phyloP scores from a whole-genome alignment of 35 echinoderm and acorn worm genomes.

The Patiria miniata region DNA sequence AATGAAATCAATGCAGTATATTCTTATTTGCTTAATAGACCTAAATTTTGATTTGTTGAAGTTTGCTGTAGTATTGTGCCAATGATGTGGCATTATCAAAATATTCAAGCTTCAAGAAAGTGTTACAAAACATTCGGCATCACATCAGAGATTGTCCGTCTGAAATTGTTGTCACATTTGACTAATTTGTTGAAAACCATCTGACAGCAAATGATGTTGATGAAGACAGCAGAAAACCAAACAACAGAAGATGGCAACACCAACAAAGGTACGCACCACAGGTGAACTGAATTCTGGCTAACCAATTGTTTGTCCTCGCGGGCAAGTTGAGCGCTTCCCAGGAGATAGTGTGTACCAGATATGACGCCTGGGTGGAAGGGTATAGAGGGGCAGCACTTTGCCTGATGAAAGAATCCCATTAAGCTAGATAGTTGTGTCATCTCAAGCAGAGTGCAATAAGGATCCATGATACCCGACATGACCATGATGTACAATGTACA shows the following conservation, averaged over 20 bases:
- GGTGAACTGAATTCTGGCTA: background rate
- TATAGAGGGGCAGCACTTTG: background rate
- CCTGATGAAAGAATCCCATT: no score
- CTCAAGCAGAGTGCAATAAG: constrained; percentile 1
- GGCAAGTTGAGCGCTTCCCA: background rate
- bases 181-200: background rate
- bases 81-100: constrained; percentile 32
- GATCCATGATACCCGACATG: background rate
- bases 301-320: background rate
- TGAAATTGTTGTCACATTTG: background rate
- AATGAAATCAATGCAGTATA: no score
- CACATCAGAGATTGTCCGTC: constrained; percentile 21
- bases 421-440: constrained; percentile 16
- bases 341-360: background rate
- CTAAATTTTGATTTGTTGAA: no score
- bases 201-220: background rate
- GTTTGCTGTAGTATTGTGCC: no score
- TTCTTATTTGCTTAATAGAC: no score
- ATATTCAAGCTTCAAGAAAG: constrained; percentile 23
- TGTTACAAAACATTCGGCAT: constrained; percentile 16
- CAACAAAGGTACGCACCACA: background rate
- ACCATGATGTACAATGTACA: no score
- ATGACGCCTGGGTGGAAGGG: background rate
- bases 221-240: background rate
- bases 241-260: background rate